Evolutionary conservation across 2,888 invertebrate species (phyloP).

Genomic region (Clivina fossor): DNA sequence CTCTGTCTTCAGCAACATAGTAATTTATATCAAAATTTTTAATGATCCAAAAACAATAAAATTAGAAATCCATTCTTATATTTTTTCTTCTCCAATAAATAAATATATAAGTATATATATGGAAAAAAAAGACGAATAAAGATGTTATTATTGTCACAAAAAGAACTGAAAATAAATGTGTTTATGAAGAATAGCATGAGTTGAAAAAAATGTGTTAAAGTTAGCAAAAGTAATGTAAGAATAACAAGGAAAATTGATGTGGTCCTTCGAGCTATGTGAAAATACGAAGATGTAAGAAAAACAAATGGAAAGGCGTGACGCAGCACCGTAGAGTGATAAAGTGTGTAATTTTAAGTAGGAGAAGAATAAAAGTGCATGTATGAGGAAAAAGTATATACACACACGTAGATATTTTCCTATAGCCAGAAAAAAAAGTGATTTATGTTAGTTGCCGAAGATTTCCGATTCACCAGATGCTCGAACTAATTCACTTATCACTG

Average conservation of each 20-base stretch:
- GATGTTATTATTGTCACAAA: too few relatives aligned
- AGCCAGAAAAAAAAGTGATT: too few relatives aligned
- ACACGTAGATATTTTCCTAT: too few relatives aligned
- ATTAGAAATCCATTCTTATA: not conserved
- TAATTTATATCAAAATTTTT: not conserved
- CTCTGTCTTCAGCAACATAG: too few relatives aligned
- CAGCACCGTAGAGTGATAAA: slow-evolving; percentile 22
- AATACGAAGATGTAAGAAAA: slow-evolving; percentile 16
- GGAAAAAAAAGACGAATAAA: not conserved
- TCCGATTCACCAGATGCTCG: too few relatives aligned
- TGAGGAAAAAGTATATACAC: slow-evolving; percentile 11
- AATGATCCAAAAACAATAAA: not conserved
- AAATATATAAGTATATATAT: not conserved
- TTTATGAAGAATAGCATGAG: slow-evolving; percentile 9
- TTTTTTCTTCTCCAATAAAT: not conserved
- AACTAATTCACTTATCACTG: too few relatives aligned
- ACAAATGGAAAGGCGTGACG: slow-evolving; percentile 23
- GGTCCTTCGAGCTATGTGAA: slow-evolving; percentile 3
- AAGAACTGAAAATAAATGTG: slow-evolving; percentile 13
- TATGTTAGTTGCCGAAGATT: too few relatives aligned
- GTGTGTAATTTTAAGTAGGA: slow-evolving; percentile 25
- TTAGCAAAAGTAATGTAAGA: slow-evolving; percentile 29
- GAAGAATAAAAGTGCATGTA: slow-evolving; percentile 21
- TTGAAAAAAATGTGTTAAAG: slow-evolving; percentile 22
- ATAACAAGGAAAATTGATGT: slow-evolving; percentile 28